phyloP scores from a whole-genome alignment of 2,113 vertebrate species.

The Phalacrocorax brasilianus region DNA sequence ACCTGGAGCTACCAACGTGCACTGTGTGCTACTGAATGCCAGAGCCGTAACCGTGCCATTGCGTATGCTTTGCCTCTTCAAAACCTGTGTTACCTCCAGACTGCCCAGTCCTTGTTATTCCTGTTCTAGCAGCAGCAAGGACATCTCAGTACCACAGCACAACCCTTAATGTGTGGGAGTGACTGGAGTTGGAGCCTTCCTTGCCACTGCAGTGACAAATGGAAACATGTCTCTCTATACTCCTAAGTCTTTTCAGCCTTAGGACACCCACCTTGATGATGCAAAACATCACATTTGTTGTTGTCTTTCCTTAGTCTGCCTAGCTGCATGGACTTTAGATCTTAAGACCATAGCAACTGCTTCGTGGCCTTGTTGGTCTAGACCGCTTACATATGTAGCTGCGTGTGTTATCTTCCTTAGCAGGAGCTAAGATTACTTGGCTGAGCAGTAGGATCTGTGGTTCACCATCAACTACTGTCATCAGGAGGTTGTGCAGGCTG shows the following conservation, averaged over 20 bases:
- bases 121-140: not conserved
- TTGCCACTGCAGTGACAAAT: not conserved
- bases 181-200: not conserved
- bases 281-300: not conserved
- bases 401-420: not conserved
- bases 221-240: not conserved
- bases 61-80: not conserved
- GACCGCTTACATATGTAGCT: fast-evolving
- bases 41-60: not conserved
- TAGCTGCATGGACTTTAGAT: not conserved
- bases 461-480: not conserved
- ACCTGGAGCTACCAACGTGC: not conserved
- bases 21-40: not conserved
- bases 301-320: not conserved
- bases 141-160: not conserved
- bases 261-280: not conserved
- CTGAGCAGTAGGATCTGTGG: not conserved
- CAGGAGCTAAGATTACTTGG: not conserved
- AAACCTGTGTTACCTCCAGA: not conserved
- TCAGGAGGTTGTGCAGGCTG: not conserved
- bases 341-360: not conserved
- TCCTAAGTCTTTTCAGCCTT: not conserved
- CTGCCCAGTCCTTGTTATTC: not conserved
- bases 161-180: not conserved
- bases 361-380: not conserved